Base-by-base conservation (phyloP, 2,888 invertebrate species). In the Drosophila limbata region DNA sequence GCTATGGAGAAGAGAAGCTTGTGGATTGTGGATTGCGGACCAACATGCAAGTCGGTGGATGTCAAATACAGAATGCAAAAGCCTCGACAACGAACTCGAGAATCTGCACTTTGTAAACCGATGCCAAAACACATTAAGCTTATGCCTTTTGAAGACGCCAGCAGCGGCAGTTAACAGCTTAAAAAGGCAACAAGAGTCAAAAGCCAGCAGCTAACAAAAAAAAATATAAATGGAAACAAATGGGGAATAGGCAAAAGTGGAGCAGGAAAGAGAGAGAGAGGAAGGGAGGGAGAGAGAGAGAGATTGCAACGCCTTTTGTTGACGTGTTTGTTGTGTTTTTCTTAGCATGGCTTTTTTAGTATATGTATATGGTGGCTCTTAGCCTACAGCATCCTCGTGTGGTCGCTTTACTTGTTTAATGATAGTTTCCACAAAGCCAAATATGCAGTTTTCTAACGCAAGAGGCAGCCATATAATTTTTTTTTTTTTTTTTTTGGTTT, bases 401-500 rank as follows among this genome's bases (percentile, higher is more conserved):
- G 80, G 83, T 69, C 68, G 81, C 71, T 77, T 81, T 77, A 63
- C 73, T 80, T 76, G 82, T 72, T 87, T 84, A 84, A 84, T 84
- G 84, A 84, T 84, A 87, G 87, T 84, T 81, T 53, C 73, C 71
- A 52, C 80, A 76, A 84, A 84, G 82, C 78, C 82, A 84, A 84
- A 86, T 81, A 77, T 77, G 80, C 69, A 73, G 63, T 69, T 47
- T 68, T 65, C 77, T 55, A 79, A 69, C 67, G 61, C 64, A 50
- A 56, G 44, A 37, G 17, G 48, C 62, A 31, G 50, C 44, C 25
- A 25, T 25, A 25, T 25, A 21, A 31, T 31, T 45, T 52, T 15
- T 31, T 21, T 40, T 13, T 47, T 31, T 50, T 25, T 19, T 31
- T 42, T 56, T 52, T 39, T n/a, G n/a, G n/a, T n/a, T 57, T 33